Evolutionary conservation across 2,888 invertebrate species (phyloP), one percentile per base, ranked within the genome.

Genomic region (Antitype chi): DNA sequence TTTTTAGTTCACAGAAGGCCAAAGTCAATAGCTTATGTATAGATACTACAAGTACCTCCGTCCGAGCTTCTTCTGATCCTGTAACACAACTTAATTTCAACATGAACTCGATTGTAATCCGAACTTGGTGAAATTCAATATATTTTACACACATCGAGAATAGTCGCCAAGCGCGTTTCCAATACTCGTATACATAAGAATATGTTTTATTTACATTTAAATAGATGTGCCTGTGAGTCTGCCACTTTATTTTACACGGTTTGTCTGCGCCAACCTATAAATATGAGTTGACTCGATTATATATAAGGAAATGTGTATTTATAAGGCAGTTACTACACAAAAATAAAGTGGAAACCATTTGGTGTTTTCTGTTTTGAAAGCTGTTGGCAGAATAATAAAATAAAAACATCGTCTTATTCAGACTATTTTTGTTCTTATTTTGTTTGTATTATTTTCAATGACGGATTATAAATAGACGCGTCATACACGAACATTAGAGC

Each of bases 191-290:
- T 84, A 84, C 75, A 83, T 85, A 83, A 55, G 84, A 89, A 88
- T 89, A 88, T 81, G 77, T 86, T 86, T 87, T 87, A 90, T 91
- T 91, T 91, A 87, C 90, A 91, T 91, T 85, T 89, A 90, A 90
- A 90, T 87, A 85, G 85, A 59, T 47, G 62, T 47, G 69, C 69
- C 68, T 76, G 69, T 71, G 76, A 78, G 62, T 15, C 52, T 62
- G 59, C 66, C n/a, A 70, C 72, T 79, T 78, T 71, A 75, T 66
- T 69, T 71, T 32, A 74, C 69, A 69, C 2, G 59, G 70, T 62
- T 52, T 49, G 55, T 84, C 38, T 73, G 70, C 32, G 6, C 49
- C 47, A 68, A 60, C 81, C 63, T 67, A 73, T 85, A 85, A 66
- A 77, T 81, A 81, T 77, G 68, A 85, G 70, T 62, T 47, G 28